Conservation (phyloP, 2,797 vertebrate species). For the Manis crassicaudata region DNA sequence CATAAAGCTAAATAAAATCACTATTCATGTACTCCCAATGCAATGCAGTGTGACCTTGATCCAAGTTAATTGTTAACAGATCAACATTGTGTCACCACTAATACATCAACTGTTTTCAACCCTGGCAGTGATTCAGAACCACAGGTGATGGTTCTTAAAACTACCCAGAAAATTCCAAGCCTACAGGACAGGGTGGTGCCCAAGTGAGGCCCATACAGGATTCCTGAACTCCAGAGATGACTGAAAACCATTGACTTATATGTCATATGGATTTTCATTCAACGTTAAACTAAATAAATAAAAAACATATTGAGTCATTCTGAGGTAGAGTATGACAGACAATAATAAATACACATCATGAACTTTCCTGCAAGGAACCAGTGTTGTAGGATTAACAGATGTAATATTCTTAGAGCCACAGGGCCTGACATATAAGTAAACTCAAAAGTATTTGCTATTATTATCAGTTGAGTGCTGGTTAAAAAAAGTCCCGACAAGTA, state of each 20-base stretch:
- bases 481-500: neutral
- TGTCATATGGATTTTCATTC: neutral
- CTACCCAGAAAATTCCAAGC: neutral
- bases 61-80: neutral
- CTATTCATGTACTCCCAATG: neutral
- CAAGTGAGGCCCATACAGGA: neutral
- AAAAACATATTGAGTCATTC: constrained; percentile 1
- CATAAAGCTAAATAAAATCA: neutral
- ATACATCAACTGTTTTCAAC: neutral
- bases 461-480: neutral
- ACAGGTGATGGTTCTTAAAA: neutral
- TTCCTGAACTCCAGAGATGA: neutral
- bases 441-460: constrained; percentile 16
- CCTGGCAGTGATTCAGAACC: neutral
- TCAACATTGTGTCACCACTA: neutral
- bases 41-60: neutral
- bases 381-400: neutral
- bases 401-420: neutral
- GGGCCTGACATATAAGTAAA: neutral
- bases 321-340: neutral
- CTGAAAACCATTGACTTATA: neutral
- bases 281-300: neutral
- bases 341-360: neutral
- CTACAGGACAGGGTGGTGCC: neutral
- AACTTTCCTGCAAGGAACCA: neutral